Conservation (phyloP, 30 jellyfish, hydroid and myxozoan species). For the Aurelia aurita complex sp. Pacific region DNA sequence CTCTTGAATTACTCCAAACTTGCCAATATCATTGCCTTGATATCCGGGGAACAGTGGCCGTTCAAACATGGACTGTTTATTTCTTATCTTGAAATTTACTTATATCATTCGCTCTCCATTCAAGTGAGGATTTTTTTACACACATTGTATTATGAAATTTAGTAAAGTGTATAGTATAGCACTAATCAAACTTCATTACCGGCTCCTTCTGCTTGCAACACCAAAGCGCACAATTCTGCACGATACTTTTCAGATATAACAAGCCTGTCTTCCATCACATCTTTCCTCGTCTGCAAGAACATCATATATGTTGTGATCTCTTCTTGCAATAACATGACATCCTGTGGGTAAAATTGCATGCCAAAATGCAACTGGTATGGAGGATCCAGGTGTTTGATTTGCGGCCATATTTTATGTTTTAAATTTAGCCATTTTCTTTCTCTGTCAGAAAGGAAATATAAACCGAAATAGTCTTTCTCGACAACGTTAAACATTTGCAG, state of each 20-base stretch:
- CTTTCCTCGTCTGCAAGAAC: constrained; percentile 84
- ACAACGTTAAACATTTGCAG: constrained; percentile 81
- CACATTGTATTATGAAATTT: no score
- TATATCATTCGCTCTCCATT: no score
- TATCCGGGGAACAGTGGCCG: no score
- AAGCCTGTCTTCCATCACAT: constrained; percentile 76
- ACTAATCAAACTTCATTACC: constrained; percentile 7
- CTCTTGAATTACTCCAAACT: no score
- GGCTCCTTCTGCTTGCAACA: constrained; percentile 93
- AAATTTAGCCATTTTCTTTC: constrained; percentile 78
- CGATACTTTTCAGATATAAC: constrained; percentile 70
- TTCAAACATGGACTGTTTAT: no score
- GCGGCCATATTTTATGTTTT: constrained; percentile 83
- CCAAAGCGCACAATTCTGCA: constrained; percentile 81
- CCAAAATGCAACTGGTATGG: constrained; percentile 91
- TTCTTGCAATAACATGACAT: constrained; percentile 76
- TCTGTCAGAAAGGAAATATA: constrained; percentile 68
- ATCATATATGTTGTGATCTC: constrained; percentile 84
- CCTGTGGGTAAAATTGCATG: constrained; percentile 85
- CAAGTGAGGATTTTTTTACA: no score
- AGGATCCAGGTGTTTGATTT: constrained; percentile 81
- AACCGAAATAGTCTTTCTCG: constrained; percentile 93
- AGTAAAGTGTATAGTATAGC: no score
- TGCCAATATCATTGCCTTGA: no score
- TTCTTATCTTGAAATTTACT: no score